phyloP scores from a whole-genome alignment of 2,113 vertebrate genomes.

The Agapornis roseicollis region DNA sequence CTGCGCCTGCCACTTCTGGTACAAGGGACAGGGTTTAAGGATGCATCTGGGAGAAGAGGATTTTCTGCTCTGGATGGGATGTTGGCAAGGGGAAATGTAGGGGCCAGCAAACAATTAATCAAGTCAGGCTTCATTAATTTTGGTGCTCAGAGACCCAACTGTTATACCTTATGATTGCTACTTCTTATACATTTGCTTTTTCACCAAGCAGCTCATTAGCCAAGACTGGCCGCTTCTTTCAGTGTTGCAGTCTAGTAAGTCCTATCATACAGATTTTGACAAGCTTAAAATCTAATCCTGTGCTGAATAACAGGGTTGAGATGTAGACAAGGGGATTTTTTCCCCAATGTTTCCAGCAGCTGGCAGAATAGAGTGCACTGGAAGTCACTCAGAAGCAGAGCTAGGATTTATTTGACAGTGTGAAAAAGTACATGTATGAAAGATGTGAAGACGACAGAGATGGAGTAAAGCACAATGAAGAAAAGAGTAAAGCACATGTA shows the following conservation, averaged over 20 bases:
- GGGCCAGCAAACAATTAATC: not conserved
- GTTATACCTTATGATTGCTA: not conserved
- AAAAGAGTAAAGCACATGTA: accelerated
- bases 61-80: not conserved
- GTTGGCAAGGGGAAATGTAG: not conserved
- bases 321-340: not conserved
- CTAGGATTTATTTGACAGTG: not conserved
- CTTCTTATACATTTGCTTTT: not conserved
- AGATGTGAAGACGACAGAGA: not conserved
- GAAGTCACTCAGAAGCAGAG: not conserved
- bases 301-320: not conserved
- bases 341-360: not conserved
- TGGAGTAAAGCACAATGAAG: no score
- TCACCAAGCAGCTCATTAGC: not conserved
- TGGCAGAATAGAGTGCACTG: not conserved
- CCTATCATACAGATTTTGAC: not conserved
- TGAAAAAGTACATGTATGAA: not conserved
- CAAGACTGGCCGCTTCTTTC: not conserved
- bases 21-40: not conserved
- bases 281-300: not conserved
- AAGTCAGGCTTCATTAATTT: not conserved
- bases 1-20: not conserved
- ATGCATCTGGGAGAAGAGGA: not conserved
- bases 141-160: not conserved
- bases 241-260: not conserved